phyloP scores from a whole-genome alignment of 2,113 vertebrate species.

The Vicugna pacos region DNA sequence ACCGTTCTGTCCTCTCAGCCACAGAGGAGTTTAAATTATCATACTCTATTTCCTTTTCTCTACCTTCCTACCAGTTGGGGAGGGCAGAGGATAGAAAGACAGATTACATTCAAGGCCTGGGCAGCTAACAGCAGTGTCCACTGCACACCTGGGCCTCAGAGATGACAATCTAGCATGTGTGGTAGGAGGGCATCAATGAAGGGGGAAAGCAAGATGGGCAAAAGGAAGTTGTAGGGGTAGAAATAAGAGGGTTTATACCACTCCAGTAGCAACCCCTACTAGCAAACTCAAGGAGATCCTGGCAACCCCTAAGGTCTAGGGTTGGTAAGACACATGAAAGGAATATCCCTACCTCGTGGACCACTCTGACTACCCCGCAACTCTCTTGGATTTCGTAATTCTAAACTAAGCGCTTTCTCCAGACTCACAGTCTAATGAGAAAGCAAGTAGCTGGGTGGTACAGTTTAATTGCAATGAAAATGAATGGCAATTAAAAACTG shows the following conservation, averaged over 20 bases:
- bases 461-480: conserved; percentile 74
- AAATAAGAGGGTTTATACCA: conserved; percentile 8
- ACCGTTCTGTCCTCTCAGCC: neutral
- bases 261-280: conserved; percentile 36
- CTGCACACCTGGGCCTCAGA: neutral
- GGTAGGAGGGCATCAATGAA: neutral
- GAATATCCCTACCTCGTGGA: neutral
- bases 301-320: neutral
- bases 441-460: conserved; percentile 69
- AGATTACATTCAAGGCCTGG: neutral
- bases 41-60: conserved; percentile 9
- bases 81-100: neutral
- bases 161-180: neutral
- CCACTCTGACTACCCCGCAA: neutral
- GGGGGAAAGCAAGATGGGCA: neutral
- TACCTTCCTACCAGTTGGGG: neutral
- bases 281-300: neutral
- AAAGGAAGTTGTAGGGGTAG: neutral
- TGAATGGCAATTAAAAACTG: conserved; percentile 79
- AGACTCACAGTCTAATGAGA: conserved; percentile 63
- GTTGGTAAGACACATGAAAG: neutral
- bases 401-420: conserved; percentile 51
- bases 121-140: neutral
- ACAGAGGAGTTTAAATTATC: conserved; percentile 15
- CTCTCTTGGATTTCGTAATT: conserved; percentile 55